Evolutionary conservation across 2,797 vertebrate genomes (phyloP).

Genomic region (Lepilemur septentrionalis): DNA sequence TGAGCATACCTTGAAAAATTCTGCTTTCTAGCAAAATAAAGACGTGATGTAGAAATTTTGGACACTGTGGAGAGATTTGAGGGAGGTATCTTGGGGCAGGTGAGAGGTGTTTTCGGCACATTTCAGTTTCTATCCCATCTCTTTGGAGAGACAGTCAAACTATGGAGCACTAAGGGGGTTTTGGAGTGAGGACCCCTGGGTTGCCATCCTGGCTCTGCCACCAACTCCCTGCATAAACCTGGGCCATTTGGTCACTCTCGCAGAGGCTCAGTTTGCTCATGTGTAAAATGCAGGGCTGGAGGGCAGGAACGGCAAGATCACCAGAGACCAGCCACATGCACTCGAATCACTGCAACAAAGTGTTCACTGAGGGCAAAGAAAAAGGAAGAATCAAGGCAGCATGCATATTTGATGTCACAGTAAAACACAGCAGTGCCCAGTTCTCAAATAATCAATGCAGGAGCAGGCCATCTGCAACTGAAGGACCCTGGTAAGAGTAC

Average conservation of each 20-base stretch:
- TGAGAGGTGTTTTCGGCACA: background rate
- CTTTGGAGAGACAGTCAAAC: background rate
- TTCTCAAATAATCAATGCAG: constrained; percentile 67
- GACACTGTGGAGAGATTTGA: background rate
- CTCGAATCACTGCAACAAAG: background rate
- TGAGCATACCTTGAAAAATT: background rate
- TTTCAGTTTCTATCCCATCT: background rate
- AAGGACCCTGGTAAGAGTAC: constrained; percentile 64
- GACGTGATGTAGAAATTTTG: background rate
- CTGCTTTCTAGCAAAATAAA: background rate
- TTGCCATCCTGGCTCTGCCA: background rate
- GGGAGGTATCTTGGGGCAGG: background rate
- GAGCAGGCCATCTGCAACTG: constrained; percentile 68
- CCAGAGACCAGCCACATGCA: background rate
- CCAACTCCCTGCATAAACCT: background rate
- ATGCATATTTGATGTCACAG: constrained; percentile 36
- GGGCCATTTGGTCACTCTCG: background rate
- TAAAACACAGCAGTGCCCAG: constrained; percentile 38
- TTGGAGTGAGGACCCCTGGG: background rate
- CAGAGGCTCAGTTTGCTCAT: background rate
- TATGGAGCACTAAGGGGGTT: background rate
- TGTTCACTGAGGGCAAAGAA: background rate
- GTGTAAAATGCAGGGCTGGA: background rate
- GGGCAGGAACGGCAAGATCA: background rate
- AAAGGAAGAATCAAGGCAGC: background rate